phyloP scores from a whole-genome alignment of 2,797 vertebrate species.

The Enteromius viviparus region DNA sequence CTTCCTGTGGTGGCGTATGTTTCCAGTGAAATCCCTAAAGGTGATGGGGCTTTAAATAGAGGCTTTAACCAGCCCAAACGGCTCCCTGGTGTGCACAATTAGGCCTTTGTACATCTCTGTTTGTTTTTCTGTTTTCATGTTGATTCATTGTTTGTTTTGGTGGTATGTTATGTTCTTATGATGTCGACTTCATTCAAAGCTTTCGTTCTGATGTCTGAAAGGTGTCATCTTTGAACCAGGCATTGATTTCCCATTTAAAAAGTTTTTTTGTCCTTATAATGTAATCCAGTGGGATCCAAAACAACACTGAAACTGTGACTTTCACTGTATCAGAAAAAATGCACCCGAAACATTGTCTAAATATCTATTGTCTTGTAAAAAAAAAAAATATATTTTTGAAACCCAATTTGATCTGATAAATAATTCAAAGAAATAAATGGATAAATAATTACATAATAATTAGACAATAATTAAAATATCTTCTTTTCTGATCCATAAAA shows the following conservation, averaged over 20 bases:
- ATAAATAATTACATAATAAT: too few relatives aligned
- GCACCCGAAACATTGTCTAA: neutral
- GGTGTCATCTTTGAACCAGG: conserved; percentile 1
- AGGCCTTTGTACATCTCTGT: conserved; percentile 70
- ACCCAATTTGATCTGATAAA: neutral
- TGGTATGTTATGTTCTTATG: conserved; percentile 53
- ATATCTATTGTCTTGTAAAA: neutral
- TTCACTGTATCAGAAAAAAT: neutral
- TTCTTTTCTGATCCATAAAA: neutral
- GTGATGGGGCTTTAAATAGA: conserved; percentile 69
- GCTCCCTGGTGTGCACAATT: conserved; percentile 77
- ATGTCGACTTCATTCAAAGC: conserved; percentile 30
- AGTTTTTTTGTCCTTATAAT: neutral
- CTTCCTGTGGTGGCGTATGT: conserved; percentile 78
- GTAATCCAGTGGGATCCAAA: neutral
- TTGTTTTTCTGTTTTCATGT: conserved; percentile 69
- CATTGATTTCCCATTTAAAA: neutral
- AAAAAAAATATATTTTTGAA: too few relatives aligned
- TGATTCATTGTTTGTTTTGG: conserved; percentile 64
- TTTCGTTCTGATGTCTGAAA: conserved; percentile 11
- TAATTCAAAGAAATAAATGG: neutral
- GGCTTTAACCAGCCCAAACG: conserved; percentile 69
- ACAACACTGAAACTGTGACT: neutral
- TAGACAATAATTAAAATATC: neutral
- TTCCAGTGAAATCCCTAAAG: conserved; percentile 68